Base-by-base conservation (phyloP, 2,888 invertebrate species). In the Melangyna quadrimaculata region DNA sequence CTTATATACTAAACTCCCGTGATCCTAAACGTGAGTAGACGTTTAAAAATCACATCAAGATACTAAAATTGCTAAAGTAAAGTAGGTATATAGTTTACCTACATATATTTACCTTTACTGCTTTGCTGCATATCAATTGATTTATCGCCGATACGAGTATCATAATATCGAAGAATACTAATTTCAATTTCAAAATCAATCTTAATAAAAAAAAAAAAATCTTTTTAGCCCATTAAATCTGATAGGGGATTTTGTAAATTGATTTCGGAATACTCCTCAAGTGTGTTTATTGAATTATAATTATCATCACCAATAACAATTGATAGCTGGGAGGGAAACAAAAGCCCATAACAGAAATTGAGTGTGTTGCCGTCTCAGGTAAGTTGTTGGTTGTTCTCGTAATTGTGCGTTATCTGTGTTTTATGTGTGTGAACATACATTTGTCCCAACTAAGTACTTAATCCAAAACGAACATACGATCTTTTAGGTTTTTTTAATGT, bases 101-200 rank as follows among this genome's bases (percentile, higher is more conserved):
- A n/a, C n/a, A 3, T 29, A 17, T 19, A 32, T 19, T 2, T 4
- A n/a, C n/a, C n/a, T n/a, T n/a, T 27, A 40, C 10, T n/a, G 40
- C n/a, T 43, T n/a, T 24, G 8, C 24, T 63, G 69, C 73, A 67
- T 72, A 70, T 75, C 29, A 61, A 48, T 72, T 45, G 59, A 73
- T 78, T 37, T 32, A 55, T 32, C n/a, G 14, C 1, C 1, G 10
- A 35, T 48, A 57, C 19, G n/a, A n/a, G n/a, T n/a, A 27, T 5
- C 61, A 73, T 53, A 51, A 77, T 77, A 72, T 53, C 57, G 43
- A 43, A 24, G 71, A 72, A 70, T 81, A 69, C 48, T 81, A 77
- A 82, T 82, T 82, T 63, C 37, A 73, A 69, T 78, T 82, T 43
- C 40, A 32, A 77, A 82, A 78, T 55, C 69, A 82, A 78, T 82